phyloP scores from a whole-genome alignment of 2,888 invertebrate species.

The Tipula vernalis region DNA sequence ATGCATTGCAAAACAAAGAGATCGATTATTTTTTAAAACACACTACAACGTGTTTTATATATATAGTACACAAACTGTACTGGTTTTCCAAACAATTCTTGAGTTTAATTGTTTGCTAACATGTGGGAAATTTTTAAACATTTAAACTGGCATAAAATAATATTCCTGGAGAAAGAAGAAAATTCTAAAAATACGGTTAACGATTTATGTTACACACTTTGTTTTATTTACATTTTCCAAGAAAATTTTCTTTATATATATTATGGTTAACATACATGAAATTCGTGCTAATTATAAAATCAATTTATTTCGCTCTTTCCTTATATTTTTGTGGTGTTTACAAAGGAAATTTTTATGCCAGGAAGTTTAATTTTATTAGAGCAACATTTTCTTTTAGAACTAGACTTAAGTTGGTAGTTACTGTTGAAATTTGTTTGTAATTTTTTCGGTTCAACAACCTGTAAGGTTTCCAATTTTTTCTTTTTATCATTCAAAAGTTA shows the following conservation, averaged over 20 bases:
- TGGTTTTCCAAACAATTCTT: neutral
- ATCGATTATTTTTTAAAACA: neutral
- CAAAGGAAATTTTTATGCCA: neutral
- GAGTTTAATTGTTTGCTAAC: neutral
- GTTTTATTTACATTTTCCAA: neutral
- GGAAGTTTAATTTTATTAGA: neutral
- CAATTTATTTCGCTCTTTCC: neutral
- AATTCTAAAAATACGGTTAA: neutral
- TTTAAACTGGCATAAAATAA: neutral
- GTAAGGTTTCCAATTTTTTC: no score
- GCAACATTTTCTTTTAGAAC: no score
- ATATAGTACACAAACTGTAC: neutral
- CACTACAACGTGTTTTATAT: neutral
- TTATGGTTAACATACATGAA: neutral
- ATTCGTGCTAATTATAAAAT: neutral
- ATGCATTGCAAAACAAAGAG: neutral
- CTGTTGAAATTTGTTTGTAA: no score
- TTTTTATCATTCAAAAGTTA: no score
- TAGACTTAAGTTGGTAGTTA: no score
- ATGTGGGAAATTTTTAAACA: neutral
- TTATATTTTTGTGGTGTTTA: neutral
- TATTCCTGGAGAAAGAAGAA: neutral
- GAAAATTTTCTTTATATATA: neutral
- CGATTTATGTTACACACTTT: neutral
- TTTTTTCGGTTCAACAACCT: no score